These are phyloP conservation scores for Drosophila fungiperda DNA, from an alignment of 2,888 invertebrate genomes.

Conservation along the genomic window DNA sequence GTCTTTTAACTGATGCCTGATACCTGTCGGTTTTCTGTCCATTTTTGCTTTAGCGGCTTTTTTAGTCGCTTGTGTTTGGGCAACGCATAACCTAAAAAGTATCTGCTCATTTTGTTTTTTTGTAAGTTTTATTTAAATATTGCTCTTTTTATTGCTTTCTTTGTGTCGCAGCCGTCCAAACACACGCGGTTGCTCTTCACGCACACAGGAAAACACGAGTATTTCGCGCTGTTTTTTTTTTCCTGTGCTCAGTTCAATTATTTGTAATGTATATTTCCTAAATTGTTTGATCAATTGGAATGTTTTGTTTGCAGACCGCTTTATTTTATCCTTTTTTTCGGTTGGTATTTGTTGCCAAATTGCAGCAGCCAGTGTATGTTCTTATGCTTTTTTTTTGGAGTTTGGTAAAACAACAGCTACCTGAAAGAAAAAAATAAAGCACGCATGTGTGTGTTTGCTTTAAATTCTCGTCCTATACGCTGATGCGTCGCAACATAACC, in stretches of 20 bases:
- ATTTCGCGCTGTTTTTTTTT: conserved; percentile 51
- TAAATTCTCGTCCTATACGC: conserved; percentile 28
- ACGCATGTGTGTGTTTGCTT: conserved; percentile 17
- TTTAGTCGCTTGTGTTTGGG: conserved; percentile 50
- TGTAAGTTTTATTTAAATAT: conserved; percentile 69
- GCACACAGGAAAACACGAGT: conserved; percentile 35
- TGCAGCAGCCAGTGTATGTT: conserved; percentile 25
- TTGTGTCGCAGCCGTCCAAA: conserved; percentile 53
- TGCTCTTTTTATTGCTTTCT: conserved; percentile 62
- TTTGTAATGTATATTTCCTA: neutral
- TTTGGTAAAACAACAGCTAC: conserved; percentile 51
- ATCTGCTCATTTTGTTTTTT: conserved; percentile 50
- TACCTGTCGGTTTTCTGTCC: conserved; percentile 3
- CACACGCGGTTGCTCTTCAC: conserved; percentile 64
- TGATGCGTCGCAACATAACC: conserved; percentile 71
- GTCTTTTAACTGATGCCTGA: conserved; percentile 29
- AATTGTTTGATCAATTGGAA: conserved; percentile 17
- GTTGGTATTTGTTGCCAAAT: conserved; percentile 53
- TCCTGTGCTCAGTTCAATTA: neutral
- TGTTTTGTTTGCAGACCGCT: conserved; percentile 11
- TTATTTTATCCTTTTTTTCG: conserved; percentile 1
- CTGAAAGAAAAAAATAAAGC: conserved; percentile 18
- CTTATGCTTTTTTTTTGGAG: conserved; percentile 26
- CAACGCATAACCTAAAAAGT: conserved; percentile 71
- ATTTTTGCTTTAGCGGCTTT: conserved; percentile 63